Conservation (phyloP, 2,113 vertebrate species). For the Ammodytes marinus region DNA sequence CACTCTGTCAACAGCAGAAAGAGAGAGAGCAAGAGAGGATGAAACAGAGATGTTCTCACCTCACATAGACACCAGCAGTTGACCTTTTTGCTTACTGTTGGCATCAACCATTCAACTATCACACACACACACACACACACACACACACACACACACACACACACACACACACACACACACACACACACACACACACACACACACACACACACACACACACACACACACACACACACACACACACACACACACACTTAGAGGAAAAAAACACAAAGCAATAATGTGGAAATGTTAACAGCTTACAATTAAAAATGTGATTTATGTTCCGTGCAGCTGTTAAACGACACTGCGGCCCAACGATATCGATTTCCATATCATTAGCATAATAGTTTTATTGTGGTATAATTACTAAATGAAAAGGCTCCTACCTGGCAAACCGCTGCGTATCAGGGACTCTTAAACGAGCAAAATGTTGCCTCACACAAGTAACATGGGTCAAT, state of each 20-base stretch:
- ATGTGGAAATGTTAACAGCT: slow-evolving; percentile 84
- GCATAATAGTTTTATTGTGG: slow-evolving; percentile 98
- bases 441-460: slow-evolving; percentile 95
- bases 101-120: slow-evolving; percentile 57
- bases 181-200: slow-evolving; percentile 17
- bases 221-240: no score
- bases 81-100: slow-evolving; percentile 73
- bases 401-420: slow-evolving; percentile 95
- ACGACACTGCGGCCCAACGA: slow-evolving; percentile 78
- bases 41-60: slow-evolving; percentile 49
- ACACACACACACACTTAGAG: slow-evolving; percentile 18
- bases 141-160: slow-evolving; percentile 9
- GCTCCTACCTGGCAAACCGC: slow-evolving; percentile 94
- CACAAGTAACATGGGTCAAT: slow-evolving; percentile 98
- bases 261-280: slow-evolving; percentile 69
- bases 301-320: slow-evolving; percentile 87
- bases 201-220: slow-evolving; percentile 18
- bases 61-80: slow-evolving; percentile 36
- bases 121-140: slow-evolving; percentile 21
- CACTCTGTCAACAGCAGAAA: slow-evolving; percentile 40
- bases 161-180: slow-evolving; percentile 25
- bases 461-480: slow-evolving; percentile 96
- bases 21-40: slow-evolving; percentile 34
- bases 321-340: slow-evolving; percentile 81
- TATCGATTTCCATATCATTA: slow-evolving; percentile 87